Conservation (phyloP, 2,797 vertebrate species). For the Urophycis tenuis region DNA sequence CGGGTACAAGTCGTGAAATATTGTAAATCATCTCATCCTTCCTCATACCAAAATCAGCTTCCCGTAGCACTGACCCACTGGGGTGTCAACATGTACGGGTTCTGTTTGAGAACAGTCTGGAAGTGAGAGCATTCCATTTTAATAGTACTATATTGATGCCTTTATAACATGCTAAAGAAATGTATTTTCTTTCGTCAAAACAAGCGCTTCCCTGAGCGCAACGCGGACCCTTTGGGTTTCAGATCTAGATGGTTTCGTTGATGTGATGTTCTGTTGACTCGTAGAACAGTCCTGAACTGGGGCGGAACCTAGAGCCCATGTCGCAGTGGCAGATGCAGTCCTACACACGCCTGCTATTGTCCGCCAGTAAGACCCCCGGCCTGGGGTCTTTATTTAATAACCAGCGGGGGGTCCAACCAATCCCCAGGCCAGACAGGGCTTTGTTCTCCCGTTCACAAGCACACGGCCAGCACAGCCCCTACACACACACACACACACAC, state of each 20-base stretch:
- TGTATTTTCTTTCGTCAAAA: too few species aligned
- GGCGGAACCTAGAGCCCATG: background rate
- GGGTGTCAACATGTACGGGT: background rate
- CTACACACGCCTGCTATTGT: slow-evolving; percentile 42
- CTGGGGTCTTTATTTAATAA: slow-evolving; percentile 50
- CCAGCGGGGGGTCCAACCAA: slow-evolving; percentile 59
- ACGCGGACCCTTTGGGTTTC: background rate
- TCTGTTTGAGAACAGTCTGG: too few species aligned
- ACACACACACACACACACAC: too few species aligned
- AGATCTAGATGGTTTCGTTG: background rate
- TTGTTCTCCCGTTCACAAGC: slow-evolving; percentile 42
- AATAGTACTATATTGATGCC: too few species aligned
- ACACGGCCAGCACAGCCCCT: slow-evolving; percentile 11
- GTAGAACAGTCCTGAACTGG: background rate
- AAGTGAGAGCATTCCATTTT: too few species aligned
- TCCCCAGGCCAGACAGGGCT: slow-evolving; percentile 53
- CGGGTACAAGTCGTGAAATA: too few species aligned
- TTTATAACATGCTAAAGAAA: too few species aligned
- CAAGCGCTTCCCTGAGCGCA: background rate
- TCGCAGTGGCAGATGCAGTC: slow-evolving; percentile 24
- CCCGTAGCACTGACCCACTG: background rate
- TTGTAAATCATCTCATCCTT: too few species aligned
- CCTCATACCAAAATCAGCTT: too few species aligned
- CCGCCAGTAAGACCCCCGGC: slow-evolving; percentile 27
- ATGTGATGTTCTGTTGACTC: background rate